phyloP scores from a whole-genome alignment of 2,113 vertebrate species.

The Psophia crepitans region DNA sequence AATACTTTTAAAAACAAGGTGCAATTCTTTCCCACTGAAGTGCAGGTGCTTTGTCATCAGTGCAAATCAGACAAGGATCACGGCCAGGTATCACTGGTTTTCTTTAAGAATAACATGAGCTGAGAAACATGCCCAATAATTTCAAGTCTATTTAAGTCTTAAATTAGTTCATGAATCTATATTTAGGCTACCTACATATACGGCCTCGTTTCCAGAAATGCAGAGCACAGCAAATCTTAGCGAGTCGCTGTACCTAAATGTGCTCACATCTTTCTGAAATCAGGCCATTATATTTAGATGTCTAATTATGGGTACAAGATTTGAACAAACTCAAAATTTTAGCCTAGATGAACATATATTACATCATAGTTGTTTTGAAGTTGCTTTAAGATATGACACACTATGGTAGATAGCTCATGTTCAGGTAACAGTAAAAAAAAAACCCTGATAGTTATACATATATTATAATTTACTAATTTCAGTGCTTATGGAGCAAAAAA shows the following conservation, averaged over 20 bases:
- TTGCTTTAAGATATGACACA: neutral
- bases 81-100: neutral
- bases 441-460: neutral
- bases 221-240: constrained; percentile 12
- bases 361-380: neutral
- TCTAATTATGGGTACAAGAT: neutral
- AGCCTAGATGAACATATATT: neutral
- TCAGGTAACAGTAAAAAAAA: neutral
- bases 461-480: neutral
- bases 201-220: constrained; percentile 45
- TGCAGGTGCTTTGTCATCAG: neutral
- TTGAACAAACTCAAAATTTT: neutral
- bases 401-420: neutral
- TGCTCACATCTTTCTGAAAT: neutral
- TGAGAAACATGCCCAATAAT: neutral
- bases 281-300: constrained; percentile 48
- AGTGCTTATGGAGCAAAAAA: neutral
- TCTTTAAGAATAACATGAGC: neutral
- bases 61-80: neutral
- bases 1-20: neutral
- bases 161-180: constrained; percentile 21
- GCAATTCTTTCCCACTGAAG: neutral
- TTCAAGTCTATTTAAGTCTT: neutral
- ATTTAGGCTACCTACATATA: constrained; percentile 42
- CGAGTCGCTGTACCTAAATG: neutral